Base-by-base conservation (phyloP, 1,140 invertebrate genomes). In the Drosophila hydei region DNA sequence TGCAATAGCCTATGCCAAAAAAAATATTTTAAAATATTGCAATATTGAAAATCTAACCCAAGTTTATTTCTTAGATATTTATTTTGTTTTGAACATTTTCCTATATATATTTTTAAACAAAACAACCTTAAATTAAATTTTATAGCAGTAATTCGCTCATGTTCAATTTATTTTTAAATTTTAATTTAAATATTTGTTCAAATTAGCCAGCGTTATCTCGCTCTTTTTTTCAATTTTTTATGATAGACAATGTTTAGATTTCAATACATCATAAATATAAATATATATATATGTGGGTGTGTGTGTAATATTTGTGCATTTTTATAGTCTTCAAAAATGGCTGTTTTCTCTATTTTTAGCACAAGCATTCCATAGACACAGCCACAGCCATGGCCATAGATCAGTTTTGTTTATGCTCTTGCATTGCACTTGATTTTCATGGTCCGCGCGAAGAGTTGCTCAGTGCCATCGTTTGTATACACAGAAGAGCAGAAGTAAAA, bases 351-450 rank as follows among this genome's bases (percentile, higher is more conserved):
- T 71, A 71, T 71, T 71, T 71, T 71, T 56, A n/a, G 52, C 51
- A 43, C 18, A 38, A 7, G 8, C 48, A 65, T 70, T 70, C 60
- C 67, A 70, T 71, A 56, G 30, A 8, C 30, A 11, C 21, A 23
- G 21, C 21, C 21, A 56, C 40, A 43, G 36, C 51, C 61, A 67
- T 67, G 47, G 54, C 36, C 61, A 18, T 27, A 38, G 61, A 56
- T 64, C 50, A 47, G 52, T 51, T 67, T 72, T 71, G 68, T 71
- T 71, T 71, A 71, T 71, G 72, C 52, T 67, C 48, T 63, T 47
- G 62, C 60, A 58, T 38, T 76, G 79, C 68, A 84, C 79, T 79
- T 76, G 67, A 38, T 76, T 60, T 69, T 84, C 79, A 84, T 76
- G 79, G 79, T 36, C 75, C 43, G 51, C 19, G 50, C 58, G 40